These are phyloP conservation scores for Malurus splendens DNA, from an alignment of 2,797 vertebrate species.

Conservation along the genomic window DNA sequence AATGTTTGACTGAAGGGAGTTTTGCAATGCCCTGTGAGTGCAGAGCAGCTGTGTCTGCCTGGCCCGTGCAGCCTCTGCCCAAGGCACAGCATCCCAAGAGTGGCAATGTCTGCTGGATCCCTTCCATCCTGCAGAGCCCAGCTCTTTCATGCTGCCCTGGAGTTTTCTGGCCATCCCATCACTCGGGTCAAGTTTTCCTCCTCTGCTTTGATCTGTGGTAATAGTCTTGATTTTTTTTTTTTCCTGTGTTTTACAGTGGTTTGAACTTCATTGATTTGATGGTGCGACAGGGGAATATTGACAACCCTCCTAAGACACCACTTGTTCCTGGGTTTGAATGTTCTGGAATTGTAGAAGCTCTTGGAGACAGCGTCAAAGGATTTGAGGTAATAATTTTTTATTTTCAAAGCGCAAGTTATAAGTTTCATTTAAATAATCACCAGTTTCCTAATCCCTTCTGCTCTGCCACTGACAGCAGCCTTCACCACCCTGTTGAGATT, in stretches of 20 bases:
- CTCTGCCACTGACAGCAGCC: not conserved
- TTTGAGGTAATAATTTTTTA: slow-evolving; percentile 83
- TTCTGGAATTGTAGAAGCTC: slow-evolving; percentile 92
- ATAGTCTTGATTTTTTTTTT: not conserved
- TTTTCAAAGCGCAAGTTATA: not conserved
- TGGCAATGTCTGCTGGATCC: not conserved
- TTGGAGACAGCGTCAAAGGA: slow-evolving; percentile 87
- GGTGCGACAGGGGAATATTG: slow-evolving; percentile 96
- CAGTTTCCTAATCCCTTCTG: not conserved
- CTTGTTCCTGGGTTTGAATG: slow-evolving; percentile 96
- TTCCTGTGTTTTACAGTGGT: slow-evolving; percentile 76
- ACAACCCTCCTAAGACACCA: slow-evolving; percentile 94
- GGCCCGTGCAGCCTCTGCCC: not conserved
- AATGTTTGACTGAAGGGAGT: not conserved
- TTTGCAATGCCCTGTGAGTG: not conserved
- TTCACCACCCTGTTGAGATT: not conserved
- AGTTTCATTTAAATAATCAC: not conserved
- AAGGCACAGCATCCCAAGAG: not conserved
- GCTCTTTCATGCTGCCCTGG: not conserved
- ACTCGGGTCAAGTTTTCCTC: not conserved
- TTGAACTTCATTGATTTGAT: slow-evolving; percentile 97
- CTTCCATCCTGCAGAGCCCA: not conserved
- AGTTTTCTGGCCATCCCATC: not conserved
- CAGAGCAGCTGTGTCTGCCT: not conserved
- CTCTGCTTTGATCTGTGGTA: not conserved